Evolutionary conservation across 2,113 vertebrate genomes (phyloP), one percentile per base, ranked within the genome.

Genomic region (Halichoeres trimaculatus): DNA sequence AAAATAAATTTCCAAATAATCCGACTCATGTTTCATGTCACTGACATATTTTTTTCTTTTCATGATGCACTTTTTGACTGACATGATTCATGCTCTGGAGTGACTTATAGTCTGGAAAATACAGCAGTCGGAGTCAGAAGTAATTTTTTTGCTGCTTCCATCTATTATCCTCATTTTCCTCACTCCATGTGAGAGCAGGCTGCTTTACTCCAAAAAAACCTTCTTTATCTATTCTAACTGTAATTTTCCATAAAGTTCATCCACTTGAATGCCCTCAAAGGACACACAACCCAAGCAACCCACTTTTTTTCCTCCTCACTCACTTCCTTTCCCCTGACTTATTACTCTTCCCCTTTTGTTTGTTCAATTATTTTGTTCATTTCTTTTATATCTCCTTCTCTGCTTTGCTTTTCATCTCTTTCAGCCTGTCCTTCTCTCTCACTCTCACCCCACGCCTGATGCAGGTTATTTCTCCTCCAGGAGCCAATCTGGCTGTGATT

Each of bases 401-500:
- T 7, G 68, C 38, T 36, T 35, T 53, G 40, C 52, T 10, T 64
- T 84, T 74, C 75, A 70, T 78, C 67, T 74, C 40, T 56, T 68
- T 70, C 23, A 65, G 56, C 34, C 68, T 47, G 48, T 40, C 47
- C 34, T 64, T 47, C 43, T 40, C 47, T 26, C 24, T 2, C 2
- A 57, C 38, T 71, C 70, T 70, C 65, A 70, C 34, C 68, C 51
- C 50, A 69, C 58, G 51, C 62, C 64, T 80, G 67, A 41, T 58
- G 63, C 59, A 70, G 76, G 43, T 81, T 83, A 85, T 84, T 86
- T 86, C 65, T 81, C 85, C 85, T 88, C 73, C 73, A 84, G 82
- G 87, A 90, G 71, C 82, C 80, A 90, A 90, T 89, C 87, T 88
- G 67, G 78, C 81, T 48, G 78, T 90, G 89, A 93, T 93, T 89